Conservation (phyloP, 2,888 invertebrate genomes). For the Ormyrus labotus region DNA sequence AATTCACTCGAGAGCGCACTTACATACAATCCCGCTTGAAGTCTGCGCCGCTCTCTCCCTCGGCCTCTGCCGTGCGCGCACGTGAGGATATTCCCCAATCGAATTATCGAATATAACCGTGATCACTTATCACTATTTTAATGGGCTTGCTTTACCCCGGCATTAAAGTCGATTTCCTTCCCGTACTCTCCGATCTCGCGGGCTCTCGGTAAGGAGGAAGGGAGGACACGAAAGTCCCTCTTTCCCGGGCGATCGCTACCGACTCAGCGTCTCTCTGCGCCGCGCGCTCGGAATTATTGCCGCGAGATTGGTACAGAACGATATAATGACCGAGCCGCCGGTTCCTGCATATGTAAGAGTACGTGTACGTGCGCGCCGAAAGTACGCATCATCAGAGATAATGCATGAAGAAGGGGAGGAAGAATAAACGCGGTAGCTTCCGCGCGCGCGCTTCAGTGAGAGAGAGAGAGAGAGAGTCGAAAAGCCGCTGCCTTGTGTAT, state of each 20-base stretch:
- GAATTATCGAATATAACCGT: constrained; percentile 23
- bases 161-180: constrained; percentile 34
- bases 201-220: too few species aligned
- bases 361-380: neutral
- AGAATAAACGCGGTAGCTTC: too few species aligned
- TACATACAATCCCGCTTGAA: too few species aligned
- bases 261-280: neutral
- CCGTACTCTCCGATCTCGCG: neutral
- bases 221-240: constrained; percentile 16
- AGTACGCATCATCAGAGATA: constrained; percentile 10
- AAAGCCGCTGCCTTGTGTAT: too few species aligned
- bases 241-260: too few species aligned
- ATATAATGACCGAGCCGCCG: constrained; percentile 9
- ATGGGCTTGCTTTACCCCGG: constrained; percentile 14
- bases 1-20: too few species aligned
- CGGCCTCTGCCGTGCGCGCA: neutral
- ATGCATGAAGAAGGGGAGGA: neutral
- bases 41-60: too few species aligned
- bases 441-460: neutral
- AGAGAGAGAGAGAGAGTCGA: constrained; percentile 1
- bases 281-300: constrained; percentile 23
- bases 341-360: neutral
- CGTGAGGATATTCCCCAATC: neutral
- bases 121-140: constrained; percentile 45
- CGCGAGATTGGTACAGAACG: constrained; percentile 24